Evolutionary conservation across 2,888 invertebrate species (phyloP), one percentile per base, ranked within the genome.

Genomic region (Agrotis clavis): DNA sequence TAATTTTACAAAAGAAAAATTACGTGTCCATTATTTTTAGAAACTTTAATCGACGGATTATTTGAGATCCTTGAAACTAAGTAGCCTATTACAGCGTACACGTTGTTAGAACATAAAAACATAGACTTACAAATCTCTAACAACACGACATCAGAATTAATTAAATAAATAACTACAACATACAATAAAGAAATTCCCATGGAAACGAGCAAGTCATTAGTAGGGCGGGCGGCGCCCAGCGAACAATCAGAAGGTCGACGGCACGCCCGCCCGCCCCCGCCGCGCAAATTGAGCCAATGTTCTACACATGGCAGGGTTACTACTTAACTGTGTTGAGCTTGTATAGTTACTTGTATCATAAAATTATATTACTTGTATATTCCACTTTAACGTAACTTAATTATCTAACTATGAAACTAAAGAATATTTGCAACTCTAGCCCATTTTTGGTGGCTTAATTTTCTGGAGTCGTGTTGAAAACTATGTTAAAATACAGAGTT

Each of bases 251-350:
- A 61, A 77, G 64, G 79, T 73, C 48, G 70, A n/a, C 57, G 47
- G 62, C 47, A 9, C 68, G 54, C 73, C 72, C 71, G 64, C 70
- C 72, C 74, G 60, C 71, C 83, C 78, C 79, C 81, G 77, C 79
- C 81, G 74, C 78, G 81, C 90, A 92, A 94, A 94, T 95, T 94
- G 90, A 90, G 94, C 89, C 91, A 95, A 94, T 94, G 79, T 66
- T 65, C 90, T 90, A 89, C 90, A 90, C 90, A 72, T 76, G 72
- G 35, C 71, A 76, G 78, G 83, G 74, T 59, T 72, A 72, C 67
- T 64, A 48, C 71, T 21, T 45, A n/a, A 57, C 35, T 35, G 57
- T 73, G 25, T 67, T 25, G 13, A 11, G 25, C n/a, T 57, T 11
- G 18, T 18, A 1, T 45, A n/a, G 30, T 30, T 56, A 56, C 25